Conservation (phyloP, 35 echinoderm and acorn worm species). For the Heliocidaris tuberculata region DNA sequence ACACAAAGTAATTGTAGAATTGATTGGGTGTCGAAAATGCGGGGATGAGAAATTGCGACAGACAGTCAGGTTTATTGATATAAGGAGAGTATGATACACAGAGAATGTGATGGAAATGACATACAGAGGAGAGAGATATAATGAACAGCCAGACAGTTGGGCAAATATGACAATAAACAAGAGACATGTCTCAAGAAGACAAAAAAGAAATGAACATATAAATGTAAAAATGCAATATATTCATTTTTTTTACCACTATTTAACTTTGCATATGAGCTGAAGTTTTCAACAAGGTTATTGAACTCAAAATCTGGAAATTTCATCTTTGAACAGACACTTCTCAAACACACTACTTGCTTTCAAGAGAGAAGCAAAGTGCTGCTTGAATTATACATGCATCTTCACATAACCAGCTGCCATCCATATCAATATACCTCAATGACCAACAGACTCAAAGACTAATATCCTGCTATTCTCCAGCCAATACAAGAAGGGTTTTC, state of each 20-base stretch:
- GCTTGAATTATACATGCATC: not conserved
- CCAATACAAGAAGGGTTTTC: not conserved
- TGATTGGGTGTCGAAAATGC: not conserved
- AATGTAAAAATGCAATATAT: not conserved
- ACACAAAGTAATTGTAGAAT: not conserved
- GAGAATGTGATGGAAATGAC: not conserved
- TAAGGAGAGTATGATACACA: not conserved
- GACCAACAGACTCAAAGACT: not conserved
- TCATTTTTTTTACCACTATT: not conserved
- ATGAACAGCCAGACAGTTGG: not conserved
- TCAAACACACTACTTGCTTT: not conserved
- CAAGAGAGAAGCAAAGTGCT: not conserved
- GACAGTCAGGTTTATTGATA: not conserved
- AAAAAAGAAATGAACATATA: not conserved
- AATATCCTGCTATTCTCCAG: not conserved
- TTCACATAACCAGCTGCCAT: not conserved
- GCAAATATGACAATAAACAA: not conserved
- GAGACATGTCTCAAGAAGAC: not conserved
- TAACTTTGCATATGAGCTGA: not conserved
- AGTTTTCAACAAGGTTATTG: not conserved
- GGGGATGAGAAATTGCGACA: not conserved
- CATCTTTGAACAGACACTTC: not conserved
- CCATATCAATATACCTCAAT: conserved; percentile 9
- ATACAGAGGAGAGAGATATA: not conserved
- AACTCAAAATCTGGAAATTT: not conserved